Evolutionary conservation across 1,140 invertebrate genomes (phyloP), one percentile per base, ranked within the genome.

Genomic region (Sipha flava): DNA sequence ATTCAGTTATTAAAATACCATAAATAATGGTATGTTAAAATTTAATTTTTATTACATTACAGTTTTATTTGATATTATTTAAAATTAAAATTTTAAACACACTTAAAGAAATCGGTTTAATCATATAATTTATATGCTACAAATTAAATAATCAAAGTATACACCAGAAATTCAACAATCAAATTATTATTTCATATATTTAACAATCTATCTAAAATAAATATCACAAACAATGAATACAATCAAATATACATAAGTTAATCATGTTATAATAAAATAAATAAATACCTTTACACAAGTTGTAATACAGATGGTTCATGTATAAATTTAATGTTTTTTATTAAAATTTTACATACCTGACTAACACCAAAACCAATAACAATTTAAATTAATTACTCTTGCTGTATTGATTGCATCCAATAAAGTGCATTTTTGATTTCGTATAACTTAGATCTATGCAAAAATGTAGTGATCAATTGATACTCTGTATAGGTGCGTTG

Each of bases 401-500:
- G 79, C 12, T 80, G 45, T 54, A 79, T 52, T 75, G 72, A 62
- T 52, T 82, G 82, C 18, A 92, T 91, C 90, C 91, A 92, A 77
- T 85, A 86, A n/a, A 92, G 85, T 1, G 90, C 90, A 29, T 87
- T 85, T 79, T 87, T 87, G 70, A 93, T 87, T 81, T 89, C 88
- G 31, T 84, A 84, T 16, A 93, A 85, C 54, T 87, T 89, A 1
- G 91, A 88, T 81, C 91, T 87, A 21, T 87, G 85, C 43, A 93
- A 84, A 81, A 93, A 93, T 83, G 88, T 91, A 23, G 90, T 90
- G 80, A 93, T 92, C 1, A 94, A 85, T 82, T 92, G 88, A 85
- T 92, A 93, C 82, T 93, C 92, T 0, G 89, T 88, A 85, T 89
- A 89, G 70, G 90, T 90, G 75, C 90, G 86, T 47, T 88, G 85